Evolutionary conservation across 2,888 invertebrate species (phyloP), one percentile per base, ranked within the genome.

Genomic region (Chrysolina americana): DNA sequence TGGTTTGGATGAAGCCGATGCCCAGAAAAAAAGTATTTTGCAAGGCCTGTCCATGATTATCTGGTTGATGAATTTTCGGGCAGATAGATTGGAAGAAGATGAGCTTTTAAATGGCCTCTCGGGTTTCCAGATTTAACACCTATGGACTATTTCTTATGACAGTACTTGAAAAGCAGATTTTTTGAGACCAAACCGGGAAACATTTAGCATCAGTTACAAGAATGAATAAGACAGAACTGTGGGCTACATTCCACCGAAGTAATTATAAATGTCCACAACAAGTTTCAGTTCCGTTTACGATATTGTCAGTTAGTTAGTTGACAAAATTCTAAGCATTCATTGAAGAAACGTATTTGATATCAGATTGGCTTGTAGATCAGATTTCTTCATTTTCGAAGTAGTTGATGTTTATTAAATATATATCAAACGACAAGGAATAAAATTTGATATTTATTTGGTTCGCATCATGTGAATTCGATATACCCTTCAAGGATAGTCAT

Each of bases 221-320:
- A 44, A 44, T 8, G 44, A 44, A 44, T 44, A 44, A 10, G 44
- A 4, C 44, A 44, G 2, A 8, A 44, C 70, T 76, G 73, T 75
- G 75, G 75, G 68, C 72, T 70, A 48, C 59, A 76, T 70, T 76
- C 76, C 68, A 70, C 74, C 74, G 62, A 78, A 71, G 70, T 76
- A 76, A 72, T 78, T 69, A 76, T 2, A 44, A 44, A 44, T 62
- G 71, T 76, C 74, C 36, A 64, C 65, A 73, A 44, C 44, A 8
- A 44, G 44, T 44, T 44, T 44, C 2, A 44, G 15, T 15, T 44
- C 15, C 44, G 56, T 28, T 28, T 28, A 28, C 2, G 28, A 28
- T 28, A 28, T 28, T 28, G 28, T 2, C 28, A 28, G 28, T 56
- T 56, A 21, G 56, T 56, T 17, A 56, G 10, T 17, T 1, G 13